Conservation (phyloP, 2,113 vertebrate species). For the Passer domesticus region DNA sequence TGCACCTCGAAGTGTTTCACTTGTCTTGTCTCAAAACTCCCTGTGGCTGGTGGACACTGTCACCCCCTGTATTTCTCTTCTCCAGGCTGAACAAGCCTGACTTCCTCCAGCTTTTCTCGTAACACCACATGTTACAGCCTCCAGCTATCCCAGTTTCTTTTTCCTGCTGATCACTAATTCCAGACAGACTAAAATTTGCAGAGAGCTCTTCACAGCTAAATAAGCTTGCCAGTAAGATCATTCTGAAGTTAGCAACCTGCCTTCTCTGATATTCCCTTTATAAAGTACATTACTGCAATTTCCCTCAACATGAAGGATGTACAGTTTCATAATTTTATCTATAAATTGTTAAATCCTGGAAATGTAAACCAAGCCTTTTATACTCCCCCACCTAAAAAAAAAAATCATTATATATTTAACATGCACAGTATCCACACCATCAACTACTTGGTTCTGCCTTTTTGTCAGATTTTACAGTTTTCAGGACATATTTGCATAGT, state of each 20-base stretch:
- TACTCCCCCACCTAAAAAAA: not conserved
- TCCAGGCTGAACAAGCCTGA: not conserved
- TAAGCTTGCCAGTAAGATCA: not conserved
- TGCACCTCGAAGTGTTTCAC: not conserved
- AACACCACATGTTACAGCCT: not conserved
- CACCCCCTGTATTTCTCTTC: rapidly evolving
- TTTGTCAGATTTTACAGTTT: not conserved
- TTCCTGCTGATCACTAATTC: not conserved
- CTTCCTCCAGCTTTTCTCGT: not conserved
- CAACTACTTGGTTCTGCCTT: not conserved
- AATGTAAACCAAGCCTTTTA: not conserved
- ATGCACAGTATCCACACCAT: not conserved
- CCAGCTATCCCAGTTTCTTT: not conserved
- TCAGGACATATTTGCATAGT: not conserved
- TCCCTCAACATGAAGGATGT: not conserved
- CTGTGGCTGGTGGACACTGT: not conserved
- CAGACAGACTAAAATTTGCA: not conserved
- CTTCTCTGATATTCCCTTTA: not conserved
- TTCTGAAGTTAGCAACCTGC: not conserved
- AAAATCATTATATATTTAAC: not conserved
- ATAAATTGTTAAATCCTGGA: not conserved
- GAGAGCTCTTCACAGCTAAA: not conserved
- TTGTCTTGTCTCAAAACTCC: not conserved
- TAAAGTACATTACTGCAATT: not conserved
- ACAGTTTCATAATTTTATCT: not conserved